Evolutionary conservation across 2,888 invertebrate species (phyloP).

Genomic region (Eurois occulta): DNA sequence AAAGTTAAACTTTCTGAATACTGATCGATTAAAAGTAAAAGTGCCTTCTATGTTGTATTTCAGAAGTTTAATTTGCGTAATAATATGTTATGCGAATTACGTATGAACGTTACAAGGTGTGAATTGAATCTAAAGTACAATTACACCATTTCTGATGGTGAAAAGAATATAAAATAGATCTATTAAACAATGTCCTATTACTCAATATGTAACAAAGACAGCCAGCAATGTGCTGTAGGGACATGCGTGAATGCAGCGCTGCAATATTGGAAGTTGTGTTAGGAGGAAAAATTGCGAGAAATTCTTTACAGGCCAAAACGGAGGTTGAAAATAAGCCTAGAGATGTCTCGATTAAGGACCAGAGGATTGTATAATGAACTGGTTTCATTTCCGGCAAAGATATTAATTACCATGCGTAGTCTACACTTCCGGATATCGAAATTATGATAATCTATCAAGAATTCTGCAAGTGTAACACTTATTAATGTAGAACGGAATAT

Average conservation of each 20-base stretch:
- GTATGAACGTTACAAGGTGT: conserved; percentile 52
- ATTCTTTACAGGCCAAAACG: not conserved
- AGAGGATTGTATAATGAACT: conserved; percentile 29
- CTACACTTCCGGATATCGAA: conserved; percentile 37
- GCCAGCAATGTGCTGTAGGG: conserved; percentile 5
- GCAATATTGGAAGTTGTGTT: conserved; percentile 28
- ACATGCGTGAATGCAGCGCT: conserved; percentile 21
- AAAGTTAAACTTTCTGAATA: conserved; percentile 87
- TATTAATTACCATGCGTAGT: conserved; percentile 21
- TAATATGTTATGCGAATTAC: conserved; percentile 72
- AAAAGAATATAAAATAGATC: conserved; percentile 60
- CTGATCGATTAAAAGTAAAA: conserved; percentile 87
- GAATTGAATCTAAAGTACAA: conserved; percentile 65
- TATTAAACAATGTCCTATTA: conserved; percentile 46
- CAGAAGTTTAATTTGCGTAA: conserved; percentile 77
- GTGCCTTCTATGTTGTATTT: conserved; percentile 72
- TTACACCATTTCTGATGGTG: conserved; percentile 57
- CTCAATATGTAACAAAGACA: conserved; percentile 40
- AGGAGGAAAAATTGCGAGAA: conserved; percentile 53
- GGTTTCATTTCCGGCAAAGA: conserved; percentile 39
- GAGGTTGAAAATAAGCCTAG: conserved; percentile 9
- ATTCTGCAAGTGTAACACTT: conserved; percentile 21
- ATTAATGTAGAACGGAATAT: conserved; percentile 23
- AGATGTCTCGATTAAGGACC: conserved; percentile 3
- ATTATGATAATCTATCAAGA: conserved; percentile 31